Percentiles rank a stretch among this genome's conserved stretches.
phyloP scores from a whole-genome alignment of 2,113 vertebrate species.

The Melozone crissalis region DNA sequence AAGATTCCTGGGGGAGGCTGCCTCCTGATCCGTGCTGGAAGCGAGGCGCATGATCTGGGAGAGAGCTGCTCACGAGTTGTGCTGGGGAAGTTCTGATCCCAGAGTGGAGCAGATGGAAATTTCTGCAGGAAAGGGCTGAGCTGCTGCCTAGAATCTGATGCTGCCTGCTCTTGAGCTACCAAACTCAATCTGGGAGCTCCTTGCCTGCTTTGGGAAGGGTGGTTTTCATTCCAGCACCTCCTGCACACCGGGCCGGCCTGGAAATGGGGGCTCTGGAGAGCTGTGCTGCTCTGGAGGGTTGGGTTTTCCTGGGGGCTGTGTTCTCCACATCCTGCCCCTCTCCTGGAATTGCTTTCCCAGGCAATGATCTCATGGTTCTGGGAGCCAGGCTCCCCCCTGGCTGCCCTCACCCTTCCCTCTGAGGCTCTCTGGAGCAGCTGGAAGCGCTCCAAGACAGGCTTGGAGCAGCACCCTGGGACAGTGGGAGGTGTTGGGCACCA shows the following conservation, averaged over 20 bases:
- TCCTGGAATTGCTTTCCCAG: not conserved
- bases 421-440: not conserved
- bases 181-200: not conserved
- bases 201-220: not conserved
- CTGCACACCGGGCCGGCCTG: not conserved
- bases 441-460: not conserved
- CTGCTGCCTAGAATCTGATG: not conserved
- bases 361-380: not conserved
- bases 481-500: not conserved
- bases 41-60: not conserved
- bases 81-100: not conserved
- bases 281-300: rapidly evolving
- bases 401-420: not conserved
- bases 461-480: not conserved
- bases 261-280: not conserved
- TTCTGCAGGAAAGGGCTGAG: not conserved
- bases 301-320: not conserved
- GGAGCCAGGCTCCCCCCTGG: too few relatives aligned
- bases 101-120: not conserved
- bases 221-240: not conserved
- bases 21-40: not conserved
- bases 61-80: not conserved
- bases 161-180: not conserved
- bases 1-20: not conserved
- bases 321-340: not conserved